Evolutionary conservation across 2,888 invertebrate species (phyloP).

Genomic region (Mesorhabditis sp.): DNA sequence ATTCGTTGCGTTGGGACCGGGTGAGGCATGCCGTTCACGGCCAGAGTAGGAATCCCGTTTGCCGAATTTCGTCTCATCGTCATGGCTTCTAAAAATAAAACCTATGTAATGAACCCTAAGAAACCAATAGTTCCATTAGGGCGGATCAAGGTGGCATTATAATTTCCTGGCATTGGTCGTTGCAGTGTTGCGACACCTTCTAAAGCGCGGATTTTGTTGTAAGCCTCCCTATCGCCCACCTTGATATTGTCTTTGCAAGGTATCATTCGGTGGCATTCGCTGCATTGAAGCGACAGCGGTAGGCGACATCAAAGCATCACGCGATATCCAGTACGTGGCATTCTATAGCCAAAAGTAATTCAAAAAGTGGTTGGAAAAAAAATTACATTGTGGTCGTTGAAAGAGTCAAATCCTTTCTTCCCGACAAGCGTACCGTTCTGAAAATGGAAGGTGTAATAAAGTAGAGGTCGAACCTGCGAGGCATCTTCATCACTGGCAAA

Average conservation of each 20-base stretch:
- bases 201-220: not conserved
- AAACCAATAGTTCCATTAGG: slow-evolving; percentile 1
- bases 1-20: not conserved
- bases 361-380: not conserved
- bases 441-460: not conserved
- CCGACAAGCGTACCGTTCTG: not conserved
- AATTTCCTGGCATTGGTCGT: slow-evolving; percentile 2
- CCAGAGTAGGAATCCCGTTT: not conserved
- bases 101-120: not conserved
- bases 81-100: not conserved
- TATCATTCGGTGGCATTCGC: not conserved
- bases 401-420: slow-evolving; percentile 1
- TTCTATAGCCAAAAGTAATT: not conserved
- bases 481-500: slow-evolving; percentile 11
- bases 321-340: not conserved
- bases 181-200: not conserved
- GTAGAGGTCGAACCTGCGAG: slow-evolving; percentile 9
- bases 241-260: too few relatives aligned
- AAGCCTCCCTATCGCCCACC: too few relatives aligned
- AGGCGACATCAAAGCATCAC: slow-evolving; percentile 1
- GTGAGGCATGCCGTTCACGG: not conserved
- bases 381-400: slow-evolving; percentile 2
- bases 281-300: not conserved
- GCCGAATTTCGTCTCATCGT: not conserved
- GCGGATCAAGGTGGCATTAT: not conserved